phyloP scores from a whole-genome alignment of 2,113 vertebrate genomes.

The Candoia aspera region DNA sequence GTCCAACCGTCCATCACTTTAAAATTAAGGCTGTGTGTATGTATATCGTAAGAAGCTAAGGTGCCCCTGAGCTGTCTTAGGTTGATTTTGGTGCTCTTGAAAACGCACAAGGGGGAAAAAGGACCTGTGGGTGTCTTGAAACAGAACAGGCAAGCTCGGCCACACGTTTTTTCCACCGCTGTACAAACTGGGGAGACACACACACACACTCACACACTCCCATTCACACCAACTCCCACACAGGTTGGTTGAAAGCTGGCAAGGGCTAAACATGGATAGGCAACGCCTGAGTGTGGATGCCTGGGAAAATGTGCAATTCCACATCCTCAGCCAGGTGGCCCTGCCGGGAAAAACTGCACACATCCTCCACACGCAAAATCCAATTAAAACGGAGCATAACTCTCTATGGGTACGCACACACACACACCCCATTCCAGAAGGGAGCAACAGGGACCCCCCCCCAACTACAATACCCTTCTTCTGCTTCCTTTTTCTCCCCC shows the following conservation, averaged over 20 bases:
- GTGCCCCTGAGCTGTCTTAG: conserved; percentile 84
- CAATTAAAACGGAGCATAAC: neutral
- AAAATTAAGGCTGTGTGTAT: too few relatives aligned
- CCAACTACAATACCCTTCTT: neutral
- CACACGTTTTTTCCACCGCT: conserved; percentile 80
- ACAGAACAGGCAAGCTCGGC: conserved; percentile 56
- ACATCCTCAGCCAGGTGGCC: conserved; percentile 24
- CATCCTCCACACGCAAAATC: neutral
- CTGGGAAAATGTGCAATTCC: conserved; percentile 52
- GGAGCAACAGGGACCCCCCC: neutral
- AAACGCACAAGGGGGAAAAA: conserved; percentile 51
- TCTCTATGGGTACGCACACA: rapidly evolving
- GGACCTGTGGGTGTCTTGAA: conserved; percentile 66
- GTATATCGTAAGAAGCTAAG: conserved; percentile 78
- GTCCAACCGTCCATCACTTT: too few relatives aligned
- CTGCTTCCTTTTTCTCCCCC: too few relatives aligned
- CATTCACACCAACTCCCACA: neutral
- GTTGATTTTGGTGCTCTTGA: conserved; percentile 54
- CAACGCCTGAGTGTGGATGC: conserved; percentile 2
- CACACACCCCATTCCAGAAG: neutral
- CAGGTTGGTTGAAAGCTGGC: neutral
- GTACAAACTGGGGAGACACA: conserved; percentile 73
- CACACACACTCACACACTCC: neutral
- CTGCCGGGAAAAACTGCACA: neutral
- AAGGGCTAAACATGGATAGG: conserved; percentile 7